Percentiles rank a stretch among this genome's conserved stretches.
Conservation (phyloP, 2,888 invertebrate species). For the Opisthograptis luteolata region DNA sequence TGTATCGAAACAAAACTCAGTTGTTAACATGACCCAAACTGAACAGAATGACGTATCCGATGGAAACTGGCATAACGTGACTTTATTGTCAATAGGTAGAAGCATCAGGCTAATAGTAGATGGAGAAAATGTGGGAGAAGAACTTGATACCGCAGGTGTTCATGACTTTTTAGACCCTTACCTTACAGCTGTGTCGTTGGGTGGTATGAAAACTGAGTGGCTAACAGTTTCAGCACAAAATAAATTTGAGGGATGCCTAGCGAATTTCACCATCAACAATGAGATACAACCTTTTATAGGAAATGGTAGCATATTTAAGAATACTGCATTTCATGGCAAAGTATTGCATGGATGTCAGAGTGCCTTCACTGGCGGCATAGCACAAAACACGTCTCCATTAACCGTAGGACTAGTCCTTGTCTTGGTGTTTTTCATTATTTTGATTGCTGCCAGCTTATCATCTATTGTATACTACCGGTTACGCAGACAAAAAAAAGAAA, state of each 20-base stretch:
- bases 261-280: slow-evolving; percentile 94
- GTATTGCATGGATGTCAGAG: slow-evolving; percentile 90
- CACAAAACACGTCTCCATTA: slow-evolving; percentile 92
- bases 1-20: slow-evolving; percentile 89
- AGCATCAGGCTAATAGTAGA: slow-evolving; percentile 90
- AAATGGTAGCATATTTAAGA: slow-evolving; percentile 91
- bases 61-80: slow-evolving; percentile 95
- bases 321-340: slow-evolving; percentile 88
- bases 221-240: slow-evolving; percentile 81
- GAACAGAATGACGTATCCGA: slow-evolving; percentile 87
- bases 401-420: slow-evolving; percentile 97
- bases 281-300: slow-evolving; percentile 96
- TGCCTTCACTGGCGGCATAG: slow-evolving; percentile 89
- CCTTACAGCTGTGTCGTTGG: slow-evolving; percentile 91
- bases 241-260: slow-evolving; percentile 95
- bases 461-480: slow-evolving; percentile 97
- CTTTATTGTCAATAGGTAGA: slow-evolving; percentile 88
- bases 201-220: slow-evolving; percentile 88
- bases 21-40: slow-evolving; percentile 92
- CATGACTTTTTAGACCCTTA: slow-evolving; percentile 97
- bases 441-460: slow-evolving; percentile 94
- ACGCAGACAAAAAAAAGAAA: slow-evolving; percentile 94
- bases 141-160: slow-evolving; percentile 92
- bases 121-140: slow-evolving; percentile 89
- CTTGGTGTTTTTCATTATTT: slow-evolving; percentile 96